Evolutionary conservation across 1,140 invertebrate genomes (phyloP).

Genomic region (Drosophila rhopaloa): DNA sequence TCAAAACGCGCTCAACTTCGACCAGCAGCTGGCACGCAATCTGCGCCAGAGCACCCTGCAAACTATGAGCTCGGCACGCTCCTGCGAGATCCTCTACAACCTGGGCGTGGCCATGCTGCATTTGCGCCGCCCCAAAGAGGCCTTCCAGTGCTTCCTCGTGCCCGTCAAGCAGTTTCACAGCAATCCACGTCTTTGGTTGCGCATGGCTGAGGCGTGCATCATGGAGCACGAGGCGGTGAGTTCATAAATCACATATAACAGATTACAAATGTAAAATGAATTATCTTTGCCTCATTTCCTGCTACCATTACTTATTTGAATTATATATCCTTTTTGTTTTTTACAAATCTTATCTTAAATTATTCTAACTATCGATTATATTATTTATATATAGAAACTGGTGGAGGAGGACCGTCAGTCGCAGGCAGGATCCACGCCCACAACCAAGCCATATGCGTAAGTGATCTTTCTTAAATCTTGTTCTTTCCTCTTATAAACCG

Average conservation of each 20-base stretch:
- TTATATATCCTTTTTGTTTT: not conserved
- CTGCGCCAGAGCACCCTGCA: conserved; percentile 69
- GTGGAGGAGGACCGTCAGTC: conserved; percentile 53
- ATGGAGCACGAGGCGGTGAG: conserved; percentile 88
- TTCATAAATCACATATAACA: no score
- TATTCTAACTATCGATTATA: not conserved
- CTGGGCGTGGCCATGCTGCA: conserved; percentile 94
- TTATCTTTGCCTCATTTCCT: no score
- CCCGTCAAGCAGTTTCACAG: conserved; percentile 93
- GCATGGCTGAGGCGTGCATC: conserved; percentile 96
- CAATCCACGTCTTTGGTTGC: conserved; percentile 95
- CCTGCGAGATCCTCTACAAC: conserved; percentile 95
- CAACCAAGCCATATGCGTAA: conserved; percentile 58
- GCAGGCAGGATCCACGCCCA: conserved; percentile 14
- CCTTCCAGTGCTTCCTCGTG: conserved; percentile 96
- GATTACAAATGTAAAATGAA: no score
- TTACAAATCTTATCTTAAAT: not conserved
- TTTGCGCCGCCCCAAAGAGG: conserved; percentile 90
- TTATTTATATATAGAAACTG: conserved; percentile 45
- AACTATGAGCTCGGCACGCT: conserved; percentile 86
- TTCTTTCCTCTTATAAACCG: not conserved
- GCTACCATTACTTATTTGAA: no score
- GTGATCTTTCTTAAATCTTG: not conserved
- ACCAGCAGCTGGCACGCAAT: conserved; percentile 87
- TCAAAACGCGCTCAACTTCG: conserved; percentile 92